Base-by-base conservation (phyloP, 2,888 invertebrate genomes). In the Mylabris sibirica region DNA sequence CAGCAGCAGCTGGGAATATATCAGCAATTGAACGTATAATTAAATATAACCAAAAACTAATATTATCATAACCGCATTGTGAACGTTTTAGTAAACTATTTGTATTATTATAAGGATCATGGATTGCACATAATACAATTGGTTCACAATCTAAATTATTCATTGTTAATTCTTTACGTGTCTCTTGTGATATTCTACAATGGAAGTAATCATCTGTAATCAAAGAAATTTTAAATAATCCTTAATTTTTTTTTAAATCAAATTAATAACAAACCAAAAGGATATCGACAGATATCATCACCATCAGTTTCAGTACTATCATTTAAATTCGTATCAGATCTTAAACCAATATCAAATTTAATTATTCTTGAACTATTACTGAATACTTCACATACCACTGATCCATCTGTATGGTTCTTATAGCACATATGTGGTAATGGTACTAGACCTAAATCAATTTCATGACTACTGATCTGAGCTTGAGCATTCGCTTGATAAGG, bases 11-110 rank as follows among this genome's bases (percentile, higher is more conserved):
- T 11, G 93, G 90, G 83, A 93, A 93, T 60, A 93, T 90, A 79
- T 95, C 95, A 0, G 92, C 92, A 66, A 93, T 79, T 30, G 91
- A 88, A 76, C 92, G 87, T 53, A 93, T 87, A 11, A 90, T 81
- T 49, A 92, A 85, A 79, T 95, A 95, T 59, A 87, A 86, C 89
- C 91, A 91, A 80, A 93, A 91, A 0, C 92, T 93, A 59, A 88
- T 84, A 24, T 87, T 85, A 11, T 92, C 89, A 80, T 92, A 90
- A 22, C 93, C 93, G 80, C 93, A 93, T 80, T 91, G 90, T 17
- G 91, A 91, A 73, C 91, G 89, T 3, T 88, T 88, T 66, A 93
- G 83, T 34, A 93, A 88, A 74, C 90, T 91, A 72, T 88, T 88
- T 0, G 88, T 87, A 73, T 88, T 87, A 73, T 90, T 90, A 79